Evolutionary conservation across 1,140 invertebrate species (phyloP), one percentile per base, ranked within the genome.

Genomic region (Sesamia nonagrioides): DNA sequence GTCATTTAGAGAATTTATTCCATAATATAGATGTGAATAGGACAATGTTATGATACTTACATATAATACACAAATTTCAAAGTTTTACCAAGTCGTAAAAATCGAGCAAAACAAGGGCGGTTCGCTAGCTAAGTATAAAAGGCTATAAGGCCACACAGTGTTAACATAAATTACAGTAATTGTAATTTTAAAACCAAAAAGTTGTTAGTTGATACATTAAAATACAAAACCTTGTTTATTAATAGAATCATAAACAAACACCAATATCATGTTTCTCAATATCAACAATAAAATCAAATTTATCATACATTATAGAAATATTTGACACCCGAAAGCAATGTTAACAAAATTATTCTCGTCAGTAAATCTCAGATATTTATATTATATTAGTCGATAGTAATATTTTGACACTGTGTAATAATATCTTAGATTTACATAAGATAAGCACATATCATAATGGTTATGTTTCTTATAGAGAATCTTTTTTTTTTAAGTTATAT

Each of bases 261-360:
- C 52, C 3, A 54, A 54, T 71, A 18, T 54, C n/a, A 54, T 54
- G 6, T 54, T 71, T 54, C 68, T 7, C 63, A 35, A 68, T 68
- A 40, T 63, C 33, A n/a, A 37, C 48, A 71, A 54, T 71, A 71
- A 71, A 71, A 21, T 48, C 68, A 37, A 35, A 54, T 54, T 52
- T 37, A 9, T n/a, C 48, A 54, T 17, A 37, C 68, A 71, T 71
- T 71, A 71, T 71, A 71, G 33, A 54, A 54, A 54, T 54, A 71
- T 54, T 71, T 71, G 48, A 71, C 68, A 71, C 48, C 33, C 33
- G n/a, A 50, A 52, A 54, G 68, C 33, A 54, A 27, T 37, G n/a
- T 35, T 54, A 54, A 37, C 11, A 71, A 71, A 60, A 52, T 54
- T 54, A 71, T 54, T 6, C 1, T 45, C 45, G 66, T 50, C 66